A percentile compares a stretch with the other conserved stretches of the same genome.
These are phyloP conservation scores for Phengaris alcon DNA, from an alignment of 2,888 invertebrate genomes.

Conservation along the genomic window DNA sequence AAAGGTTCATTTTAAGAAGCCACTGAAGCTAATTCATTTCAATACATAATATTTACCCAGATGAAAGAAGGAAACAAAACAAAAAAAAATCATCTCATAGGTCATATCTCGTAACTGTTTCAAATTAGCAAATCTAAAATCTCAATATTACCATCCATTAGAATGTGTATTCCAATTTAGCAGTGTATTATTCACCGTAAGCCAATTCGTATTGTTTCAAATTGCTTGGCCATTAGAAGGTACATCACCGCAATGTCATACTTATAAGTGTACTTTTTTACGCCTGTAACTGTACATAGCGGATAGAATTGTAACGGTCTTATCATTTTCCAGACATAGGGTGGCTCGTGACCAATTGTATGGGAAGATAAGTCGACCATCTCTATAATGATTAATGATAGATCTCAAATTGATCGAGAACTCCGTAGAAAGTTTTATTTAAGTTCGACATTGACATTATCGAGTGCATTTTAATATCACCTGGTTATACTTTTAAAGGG, in stretches of 20 bases:
- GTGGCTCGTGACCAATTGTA: slow-evolving; percentile 30
- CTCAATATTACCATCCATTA: slow-evolving; percentile 7
- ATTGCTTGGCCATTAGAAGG: slow-evolving; percentile 62
- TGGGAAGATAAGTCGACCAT: slow-evolving; percentile 28
- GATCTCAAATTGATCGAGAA: not conserved
- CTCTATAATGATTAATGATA: not conserved
- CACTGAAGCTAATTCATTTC: no score
- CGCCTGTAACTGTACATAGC: slow-evolving; percentile 24
- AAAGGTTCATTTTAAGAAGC: no score
- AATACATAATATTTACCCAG: no score
- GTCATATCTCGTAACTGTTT: not conserved
- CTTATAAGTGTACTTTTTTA: slow-evolving; percentile 29
- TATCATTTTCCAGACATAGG: slow-evolving; percentile 22
- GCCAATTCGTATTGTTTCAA: slow-evolving; percentile 66
- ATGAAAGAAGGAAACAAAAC: not conserved
- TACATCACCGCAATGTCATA: slow-evolving; percentile 46
- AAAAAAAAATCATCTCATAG: not conserved
- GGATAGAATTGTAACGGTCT: slow-evolving; percentile 29
- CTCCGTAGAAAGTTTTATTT: slow-evolving; percentile 1
- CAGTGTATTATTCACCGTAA: slow-evolving; percentile 60
- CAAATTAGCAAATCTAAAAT: slow-evolving; percentile 15
- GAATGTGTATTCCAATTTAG: slow-evolving; percentile 23
- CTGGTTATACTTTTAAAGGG: slow-evolving; percentile 30
- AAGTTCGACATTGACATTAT: slow-evolving; percentile 15
- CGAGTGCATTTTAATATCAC: slow-evolving; percentile 19